Conservation (phyloP, 2,797 vertebrate genomes). For the Erpetoichthys calabaricus region DNA sequence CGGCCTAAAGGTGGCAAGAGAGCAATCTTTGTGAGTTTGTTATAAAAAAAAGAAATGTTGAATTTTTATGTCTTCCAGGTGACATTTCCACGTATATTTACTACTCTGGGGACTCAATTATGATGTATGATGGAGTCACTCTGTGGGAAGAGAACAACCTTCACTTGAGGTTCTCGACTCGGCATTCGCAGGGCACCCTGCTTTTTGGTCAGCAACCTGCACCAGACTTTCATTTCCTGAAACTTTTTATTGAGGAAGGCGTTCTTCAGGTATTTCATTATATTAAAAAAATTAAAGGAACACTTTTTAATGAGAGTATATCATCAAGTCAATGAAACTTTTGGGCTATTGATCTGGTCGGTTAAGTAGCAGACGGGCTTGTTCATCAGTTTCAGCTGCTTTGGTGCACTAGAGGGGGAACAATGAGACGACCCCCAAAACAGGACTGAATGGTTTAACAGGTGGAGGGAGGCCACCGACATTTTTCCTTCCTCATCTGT, state of each 20-base stretch:
- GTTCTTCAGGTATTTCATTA: slow-evolving; percentile 36
- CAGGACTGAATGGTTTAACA: no score
- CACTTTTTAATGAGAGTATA: no score
- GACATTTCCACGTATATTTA: slow-evolving; percentile 44
- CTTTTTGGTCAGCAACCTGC: slow-evolving; percentile 43
- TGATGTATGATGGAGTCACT: slow-evolving; percentile 59
- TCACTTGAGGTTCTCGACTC: slow-evolving; percentile 57
- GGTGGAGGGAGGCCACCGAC: no score
- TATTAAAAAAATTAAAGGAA: background rate
- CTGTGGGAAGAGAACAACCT: slow-evolving; percentile 49
- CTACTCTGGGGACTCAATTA: slow-evolving; percentile 59
- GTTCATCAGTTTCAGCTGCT: no score
- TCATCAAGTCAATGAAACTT: no score
- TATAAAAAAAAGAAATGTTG: background rate
- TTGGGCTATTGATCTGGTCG: no score
- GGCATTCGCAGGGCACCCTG: slow-evolving; percentile 43
- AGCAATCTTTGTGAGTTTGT: background rate
- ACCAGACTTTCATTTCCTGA: slow-evolving; percentile 44
- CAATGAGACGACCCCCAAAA: no score
- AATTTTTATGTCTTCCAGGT: slow-evolving; percentile 10
- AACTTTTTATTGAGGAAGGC: slow-evolving; percentile 46
- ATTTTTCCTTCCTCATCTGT: no score
- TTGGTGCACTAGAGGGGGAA: no score
- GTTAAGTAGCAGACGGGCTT: no score
- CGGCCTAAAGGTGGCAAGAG: no score